These are phyloP conservation scores for Dasyurus viverrinus DNA, from an alignment of 2,113 vertebrate species.

Conservation along the genomic window DNA sequence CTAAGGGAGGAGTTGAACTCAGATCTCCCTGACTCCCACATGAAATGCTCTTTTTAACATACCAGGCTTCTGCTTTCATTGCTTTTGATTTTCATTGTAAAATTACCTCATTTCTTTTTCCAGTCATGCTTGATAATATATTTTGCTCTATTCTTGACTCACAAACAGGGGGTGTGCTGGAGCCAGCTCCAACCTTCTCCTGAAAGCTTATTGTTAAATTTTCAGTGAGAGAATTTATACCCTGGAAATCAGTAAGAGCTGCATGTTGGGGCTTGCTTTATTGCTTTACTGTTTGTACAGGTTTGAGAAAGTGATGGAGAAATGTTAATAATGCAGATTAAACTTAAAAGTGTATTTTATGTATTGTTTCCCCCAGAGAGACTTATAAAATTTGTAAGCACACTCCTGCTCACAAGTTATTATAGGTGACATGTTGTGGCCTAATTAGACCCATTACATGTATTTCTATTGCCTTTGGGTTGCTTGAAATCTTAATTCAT, in stretches of 20 bases:
- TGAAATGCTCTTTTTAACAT: too few relatives aligned
- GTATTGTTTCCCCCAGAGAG: too few relatives aligned
- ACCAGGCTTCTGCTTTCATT: not conserved
- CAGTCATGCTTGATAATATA: not conserved
- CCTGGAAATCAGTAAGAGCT: not conserved
- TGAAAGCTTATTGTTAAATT: not conserved
- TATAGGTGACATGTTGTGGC: too few relatives aligned
- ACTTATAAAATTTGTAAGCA: too few relatives aligned
- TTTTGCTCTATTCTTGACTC: not conserved
- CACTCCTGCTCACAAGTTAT: too few relatives aligned
- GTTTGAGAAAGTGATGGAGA: not conserved
- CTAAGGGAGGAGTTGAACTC: not conserved
- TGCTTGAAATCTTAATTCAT: too few relatives aligned
- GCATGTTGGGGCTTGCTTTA: not conserved
- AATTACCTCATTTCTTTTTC: not conserved
- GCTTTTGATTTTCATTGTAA: not conserved
- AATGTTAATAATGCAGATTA: not conserved
- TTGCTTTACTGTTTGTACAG: not conserved
- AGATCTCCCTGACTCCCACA: too few relatives aligned
- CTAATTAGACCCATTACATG: too few relatives aligned
- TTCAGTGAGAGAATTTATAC: not conserved
- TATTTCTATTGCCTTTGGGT: too few relatives aligned
- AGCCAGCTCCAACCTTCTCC: not conserved
- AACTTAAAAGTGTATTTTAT: not conserved
- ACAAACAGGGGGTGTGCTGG: too few relatives aligned